These are phyloP conservation scores for Zaprionus tsacasi DNA, from an alignment of 1,140 invertebrate genomes.

Conservation along the genomic window DNA sequence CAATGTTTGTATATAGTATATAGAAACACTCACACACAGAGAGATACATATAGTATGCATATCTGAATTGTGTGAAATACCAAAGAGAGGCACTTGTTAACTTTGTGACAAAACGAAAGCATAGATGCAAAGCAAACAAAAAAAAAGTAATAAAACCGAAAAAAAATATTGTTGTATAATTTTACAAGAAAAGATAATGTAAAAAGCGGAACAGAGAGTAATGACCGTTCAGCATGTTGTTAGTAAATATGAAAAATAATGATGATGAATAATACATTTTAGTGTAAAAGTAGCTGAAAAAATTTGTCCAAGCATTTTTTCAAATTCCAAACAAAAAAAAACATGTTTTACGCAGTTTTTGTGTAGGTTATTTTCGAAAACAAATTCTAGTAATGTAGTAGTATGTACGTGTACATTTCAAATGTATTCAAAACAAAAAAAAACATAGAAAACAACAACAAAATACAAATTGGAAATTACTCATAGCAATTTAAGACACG, in stretches of 20 bases:
- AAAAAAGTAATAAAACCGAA: not conserved
- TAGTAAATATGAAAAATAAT: not conserved
- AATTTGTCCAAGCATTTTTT: conserved; percentile 41
- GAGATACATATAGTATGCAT: conserved; percentile 29
- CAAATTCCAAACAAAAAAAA: conserved; percentile 21
- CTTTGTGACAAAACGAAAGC: conserved; percentile 56
- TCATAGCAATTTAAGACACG: conserved; percentile 4
- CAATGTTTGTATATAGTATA: conserved; percentile 42
- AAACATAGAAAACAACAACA: not conserved
- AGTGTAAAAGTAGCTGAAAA: conserved; percentile 37
- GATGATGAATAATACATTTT: conserved; percentile 28
- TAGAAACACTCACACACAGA: conserved; percentile 14
- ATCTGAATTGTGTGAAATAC: conserved; percentile 45
- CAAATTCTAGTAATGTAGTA: conserved; percentile 42
- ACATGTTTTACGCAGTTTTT: conserved; percentile 33
- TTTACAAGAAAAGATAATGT: conserved; percentile 28
- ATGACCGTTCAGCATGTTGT: conserved; percentile 36
- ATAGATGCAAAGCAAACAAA: not conserved
- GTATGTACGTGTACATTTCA: conserved; percentile 61
- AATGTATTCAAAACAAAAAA: conserved; percentile 59
- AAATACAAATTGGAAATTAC: not conserved
- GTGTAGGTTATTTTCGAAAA: conserved; percentile 51
- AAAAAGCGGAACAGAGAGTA: conserved; percentile 1
- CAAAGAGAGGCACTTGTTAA: conserved; percentile 50
- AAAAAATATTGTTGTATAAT: conserved; percentile 42